These are phyloP conservation scores for Furcifer pardalis DNA, from an alignment of 2,797 vertebrate genomes.

Conservation along the genomic window DNA sequence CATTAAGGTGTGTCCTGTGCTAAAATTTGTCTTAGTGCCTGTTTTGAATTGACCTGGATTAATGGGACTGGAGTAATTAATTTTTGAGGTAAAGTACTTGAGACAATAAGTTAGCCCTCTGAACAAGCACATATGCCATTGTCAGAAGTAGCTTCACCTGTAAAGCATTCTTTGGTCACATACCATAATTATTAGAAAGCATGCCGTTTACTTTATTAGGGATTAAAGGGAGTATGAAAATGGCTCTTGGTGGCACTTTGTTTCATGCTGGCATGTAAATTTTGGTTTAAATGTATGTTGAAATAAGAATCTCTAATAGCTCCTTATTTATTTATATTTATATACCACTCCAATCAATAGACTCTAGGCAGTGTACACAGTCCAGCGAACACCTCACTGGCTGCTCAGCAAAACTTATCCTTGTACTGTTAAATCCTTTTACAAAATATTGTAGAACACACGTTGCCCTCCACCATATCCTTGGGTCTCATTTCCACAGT, in stretches of 20 bases:
- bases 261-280: neutral
- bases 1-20: too few species aligned
- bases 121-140: neutral
- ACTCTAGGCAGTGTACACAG: too few species aligned
- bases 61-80: neutral
- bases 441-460: too few species aligned
- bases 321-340: too few species aligned
- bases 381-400: too few species aligned
- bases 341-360: too few species aligned
- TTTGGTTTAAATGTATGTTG: too few species aligned
- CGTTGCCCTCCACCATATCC: too few species aligned
- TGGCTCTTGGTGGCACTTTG: neutral
- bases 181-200: neutral
- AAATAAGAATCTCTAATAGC: too few species aligned
- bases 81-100: neutral
- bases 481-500: too few species aligned
- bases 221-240: neutral
- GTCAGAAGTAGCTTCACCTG: slow-evolving; percentile 5
- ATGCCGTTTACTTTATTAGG: neutral
- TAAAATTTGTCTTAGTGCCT: neutral
- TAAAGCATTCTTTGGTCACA: neutral
- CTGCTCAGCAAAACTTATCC: too few species aligned
- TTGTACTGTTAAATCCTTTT: too few species aligned
- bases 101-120: neutral
- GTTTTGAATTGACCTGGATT: neutral